Evolutionary conservation across 1,140 invertebrate genomes (phyloP).

Genomic region (Mizuhopecten yessoensis): DNA sequence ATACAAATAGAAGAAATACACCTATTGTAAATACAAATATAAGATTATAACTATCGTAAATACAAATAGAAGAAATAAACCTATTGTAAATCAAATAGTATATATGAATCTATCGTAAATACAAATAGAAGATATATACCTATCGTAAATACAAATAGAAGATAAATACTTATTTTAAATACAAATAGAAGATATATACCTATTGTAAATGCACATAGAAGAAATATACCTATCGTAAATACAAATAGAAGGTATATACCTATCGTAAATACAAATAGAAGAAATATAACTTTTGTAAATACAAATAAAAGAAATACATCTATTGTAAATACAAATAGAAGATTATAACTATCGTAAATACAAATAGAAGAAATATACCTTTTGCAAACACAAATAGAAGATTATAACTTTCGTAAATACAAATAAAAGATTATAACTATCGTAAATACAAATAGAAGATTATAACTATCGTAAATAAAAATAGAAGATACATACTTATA

Average conservation of each 20-base stretch:
- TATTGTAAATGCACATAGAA: not conserved
- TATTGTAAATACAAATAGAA: not conserved
- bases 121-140: not conserved
- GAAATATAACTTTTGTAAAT: slow-evolving; percentile 85
- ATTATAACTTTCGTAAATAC: not conserved
- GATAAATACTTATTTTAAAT: too few species aligned
- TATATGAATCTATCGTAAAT: not conserved
- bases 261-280: too few species aligned
- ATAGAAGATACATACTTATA: not conserved
- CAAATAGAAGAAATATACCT: not conserved
- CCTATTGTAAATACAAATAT: not conserved
- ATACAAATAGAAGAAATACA: not conserved
- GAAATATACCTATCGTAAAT: too few species aligned
- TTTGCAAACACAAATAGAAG: not conserved
- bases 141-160: too few species aligned
- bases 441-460: not conserved
- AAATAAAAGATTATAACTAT: not conserved
- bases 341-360: slow-evolving; percentile 83
- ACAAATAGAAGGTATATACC: slow-evolving; percentile 11
- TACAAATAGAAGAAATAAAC: not conserved
- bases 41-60: not conserved
- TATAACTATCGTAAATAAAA: not conserved
- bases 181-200: too few species aligned
- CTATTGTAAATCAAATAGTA: too few species aligned
- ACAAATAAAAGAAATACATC: not conserved